A percentile compares a stretch with the other conserved stretches of the same genome.
phyloP scores from a whole-genome alignment of 2,113 vertebrate genomes.

The Albula glossodonta region DNA sequence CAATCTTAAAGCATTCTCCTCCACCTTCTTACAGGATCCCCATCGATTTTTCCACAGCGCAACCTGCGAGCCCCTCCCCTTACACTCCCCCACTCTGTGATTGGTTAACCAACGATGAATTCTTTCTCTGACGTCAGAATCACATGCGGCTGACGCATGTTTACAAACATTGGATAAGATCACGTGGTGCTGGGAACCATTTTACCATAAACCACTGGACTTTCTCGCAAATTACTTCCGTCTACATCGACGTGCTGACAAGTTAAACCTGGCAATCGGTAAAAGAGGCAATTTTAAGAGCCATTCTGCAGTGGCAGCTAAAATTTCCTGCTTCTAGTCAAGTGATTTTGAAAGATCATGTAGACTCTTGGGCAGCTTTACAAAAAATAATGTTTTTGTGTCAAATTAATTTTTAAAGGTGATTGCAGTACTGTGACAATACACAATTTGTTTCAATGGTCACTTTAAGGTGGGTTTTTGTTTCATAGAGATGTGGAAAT shows the following conservation, averaged over 20 bases:
- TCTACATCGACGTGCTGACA: neutral
- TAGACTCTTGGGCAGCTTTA: no score
- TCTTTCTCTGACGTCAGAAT: slow-evolving; percentile 59
- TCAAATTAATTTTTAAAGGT: no score
- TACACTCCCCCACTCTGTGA: slow-evolving; percentile 67
- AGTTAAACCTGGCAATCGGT: neutral
- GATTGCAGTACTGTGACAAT: no score
- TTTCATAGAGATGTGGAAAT: no score
- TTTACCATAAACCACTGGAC: slow-evolving; percentile 59
- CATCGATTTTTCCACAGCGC: slow-evolving; percentile 73
- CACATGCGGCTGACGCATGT: slow-evolving; percentile 80
- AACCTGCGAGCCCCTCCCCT: slow-evolving; percentile 60
- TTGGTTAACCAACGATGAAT: slow-evolving; percentile 55
- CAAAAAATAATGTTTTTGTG: no score
- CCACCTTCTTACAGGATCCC: slow-evolving; percentile 56
- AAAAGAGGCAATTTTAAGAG: neutral
- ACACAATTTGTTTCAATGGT: no score
- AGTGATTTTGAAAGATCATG: no score
- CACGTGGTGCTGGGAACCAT: slow-evolving; percentile 62
- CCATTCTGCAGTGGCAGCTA: neutral
- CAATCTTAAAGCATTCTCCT: slow-evolving; percentile 45
- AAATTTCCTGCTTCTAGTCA: no score
- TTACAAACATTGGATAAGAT: slow-evolving; percentile 77
- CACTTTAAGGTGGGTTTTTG: no score
- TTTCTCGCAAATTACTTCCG: neutral